phyloP scores from a whole-genome alignment of 2,113 vertebrate species.

The Aspidoscelis tigris region DNA sequence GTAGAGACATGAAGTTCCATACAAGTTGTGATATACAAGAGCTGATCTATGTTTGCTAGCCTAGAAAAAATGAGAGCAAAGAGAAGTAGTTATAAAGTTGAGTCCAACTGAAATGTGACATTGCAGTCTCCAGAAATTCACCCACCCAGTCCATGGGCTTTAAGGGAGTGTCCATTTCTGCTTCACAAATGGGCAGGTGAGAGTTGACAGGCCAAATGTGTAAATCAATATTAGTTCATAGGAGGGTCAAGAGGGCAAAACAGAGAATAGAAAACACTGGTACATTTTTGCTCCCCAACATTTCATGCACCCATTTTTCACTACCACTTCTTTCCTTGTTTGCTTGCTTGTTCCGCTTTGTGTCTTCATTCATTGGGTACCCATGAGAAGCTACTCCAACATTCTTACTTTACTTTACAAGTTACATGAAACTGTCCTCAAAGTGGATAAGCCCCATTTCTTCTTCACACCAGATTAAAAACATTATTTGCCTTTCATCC shows the following conservation, averaged over 20 bases:
- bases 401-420: constrained; percentile 33
- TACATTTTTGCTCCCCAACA: too few relatives aligned
- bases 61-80: too few relatives aligned
- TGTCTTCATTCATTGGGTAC: too few relatives aligned
- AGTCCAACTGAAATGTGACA: neutral
- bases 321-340: too few relatives aligned
- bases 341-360: too few relatives aligned
- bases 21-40: too few relatives aligned
- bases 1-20: neutral
- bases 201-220: neutral
- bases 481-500: constrained; percentile 52
- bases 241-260: too few relatives aligned
- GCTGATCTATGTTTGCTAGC: neutral
- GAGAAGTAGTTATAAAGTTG: neutral
- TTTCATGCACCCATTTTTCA: too few relatives aligned
- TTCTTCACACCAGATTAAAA: constrained; percentile 28
- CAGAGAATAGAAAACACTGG: too few relatives aligned
- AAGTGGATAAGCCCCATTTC: constrained; percentile 26
- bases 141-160: too few relatives aligned
- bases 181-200: neutral
- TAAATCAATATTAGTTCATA: too few relatives aligned
- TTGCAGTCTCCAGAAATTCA: neutral
- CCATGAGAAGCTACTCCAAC: too few relatives aligned
- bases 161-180: neutral
- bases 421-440: neutral